A percentile compares a stretch with the other conserved stretches of the same genome.
Conservation (phyloP, 2,113 vertebrate species). For the Mesitornis unicolor region DNA sequence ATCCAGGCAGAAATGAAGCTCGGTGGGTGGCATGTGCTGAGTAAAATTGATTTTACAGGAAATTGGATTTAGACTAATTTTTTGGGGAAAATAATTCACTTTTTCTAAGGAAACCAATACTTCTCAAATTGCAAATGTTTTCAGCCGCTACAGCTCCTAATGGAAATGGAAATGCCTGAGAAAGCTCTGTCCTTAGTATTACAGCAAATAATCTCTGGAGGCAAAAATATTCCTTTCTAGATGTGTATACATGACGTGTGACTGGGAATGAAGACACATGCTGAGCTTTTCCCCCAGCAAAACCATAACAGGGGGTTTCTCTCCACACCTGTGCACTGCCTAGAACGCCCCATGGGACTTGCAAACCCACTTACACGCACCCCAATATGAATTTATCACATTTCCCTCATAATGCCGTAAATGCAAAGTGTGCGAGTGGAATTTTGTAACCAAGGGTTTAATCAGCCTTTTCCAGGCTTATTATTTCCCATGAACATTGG, state of each 20-base stretch:
- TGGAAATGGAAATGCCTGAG: neutral
- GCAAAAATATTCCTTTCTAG: rapidly evolving
- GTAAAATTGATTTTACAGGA: neutral
- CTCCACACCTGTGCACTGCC: neutral
- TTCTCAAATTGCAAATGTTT: neutral
- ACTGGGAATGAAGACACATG: neutral
- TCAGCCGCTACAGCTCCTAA: neutral
- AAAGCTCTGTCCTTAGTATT: neutral
- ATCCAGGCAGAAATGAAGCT: constrained; percentile 66
- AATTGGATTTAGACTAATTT: neutral
- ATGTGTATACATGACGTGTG: neutral
- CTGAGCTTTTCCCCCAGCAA: neutral
- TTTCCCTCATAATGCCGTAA: neutral
- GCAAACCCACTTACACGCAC: neutral
- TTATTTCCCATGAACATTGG: neutral
- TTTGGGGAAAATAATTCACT: rapidly evolving
- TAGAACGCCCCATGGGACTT: neutral
- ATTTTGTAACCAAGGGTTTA: neutral
- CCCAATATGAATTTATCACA: rapidly evolving
- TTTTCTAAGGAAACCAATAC: neutral
- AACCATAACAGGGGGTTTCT: neutral
- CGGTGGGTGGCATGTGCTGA: constrained; percentile 62
- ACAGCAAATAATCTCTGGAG: neutral
- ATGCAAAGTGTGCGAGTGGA: neutral
- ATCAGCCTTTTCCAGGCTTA: neutral